Base-by-base conservation (phyloP, 2,797 vertebrate species). In the Molossus alvarezi region DNA sequence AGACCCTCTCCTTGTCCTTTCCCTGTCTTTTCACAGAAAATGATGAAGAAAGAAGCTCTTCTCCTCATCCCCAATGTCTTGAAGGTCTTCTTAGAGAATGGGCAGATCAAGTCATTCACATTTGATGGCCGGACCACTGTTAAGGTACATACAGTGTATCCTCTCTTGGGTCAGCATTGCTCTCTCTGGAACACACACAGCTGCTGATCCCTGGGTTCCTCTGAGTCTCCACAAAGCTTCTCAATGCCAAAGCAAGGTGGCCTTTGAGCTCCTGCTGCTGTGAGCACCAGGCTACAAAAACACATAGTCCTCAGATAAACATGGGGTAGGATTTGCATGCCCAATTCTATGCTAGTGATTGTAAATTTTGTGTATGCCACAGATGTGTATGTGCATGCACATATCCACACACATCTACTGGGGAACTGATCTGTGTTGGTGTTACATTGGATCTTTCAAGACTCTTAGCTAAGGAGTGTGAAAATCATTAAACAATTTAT, bases 41-140 rank as follows among this genome's bases (percentile, higher is more conserved):
- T 99, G 99, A 98, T 99, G 98, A 99, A 99, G 99, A 99, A 99
- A 98, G 99, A 99, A 98, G 99, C 99, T 86, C 99, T 99, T 97
- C 99, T 99, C 94, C 99, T 99, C 98, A 99, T 99, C 98, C 99
- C 99, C 98, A 99, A 99, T 25, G 99, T 99, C 97, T 98, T 99
- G 98, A 99, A 99, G 99, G 99, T 99, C 98, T 99, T 99, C 98
- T 98, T 99, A 98, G 99, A 99, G 99, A 99, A 99, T 87, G 99
- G 99, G 94, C 99, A 99, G 98, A 99, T 99, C 98, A 99, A 99
- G 98, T 99, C 99, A 82, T 99, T 99, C 98, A 99, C 99, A 0
- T 99, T 99, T 60, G 99, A 99, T 98, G 99, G 99, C 98, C 99
- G 99, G 96, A 99, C 99, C 97, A 99, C 99, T 33, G 99, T 99